Evolutionary conservation across 2,888 invertebrate species (phyloP), one percentile per base, ranked within the genome.

Genomic region (Tuberolachnus salignus): DNA sequence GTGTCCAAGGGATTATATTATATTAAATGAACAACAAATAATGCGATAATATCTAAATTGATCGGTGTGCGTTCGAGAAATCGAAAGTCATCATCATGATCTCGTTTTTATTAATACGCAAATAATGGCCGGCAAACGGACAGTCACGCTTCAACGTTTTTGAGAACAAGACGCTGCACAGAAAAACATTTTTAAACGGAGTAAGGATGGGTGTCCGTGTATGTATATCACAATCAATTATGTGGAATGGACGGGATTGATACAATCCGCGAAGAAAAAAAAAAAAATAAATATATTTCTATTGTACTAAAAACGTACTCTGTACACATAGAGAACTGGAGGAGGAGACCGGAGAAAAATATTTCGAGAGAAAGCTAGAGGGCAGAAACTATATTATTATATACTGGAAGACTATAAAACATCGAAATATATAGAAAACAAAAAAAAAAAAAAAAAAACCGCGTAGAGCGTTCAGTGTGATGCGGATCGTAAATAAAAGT

Each of bases 231-330:
- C 13, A 57, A 55, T 42, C 23, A 71, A 71, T 71, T 49, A 49
- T 26, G 13, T 57, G 57, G 57, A 71, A 71, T 11, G 44, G n/a
- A 42, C n/a, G 59, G 55, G 23, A 71, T 57, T 71, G 44, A 59
- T 57, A 46, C 26, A 26, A 59, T 49, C 23, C 46, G 70, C 21
- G 61, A 21, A 46, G 49, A 49, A 59, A 19, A 26, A 46, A 57
- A 13, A 71, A 59, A 49, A 59, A 59, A 26, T 34, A 34, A n/a
- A 34, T 34, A 34, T 26, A 26, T 49, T 59, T 59, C 46, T 59
- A 49, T 59, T 59, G 46, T 59, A 23, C 26, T 59, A 49, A 59
- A 64, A 57, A 71, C 42, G 9, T 42, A 69, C 21, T 53, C 42
- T 55, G 21, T 55, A 69, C n/a, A 64, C 3, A 2, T 3, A 49